A percentile compares a stretch with the other conserved stretches of the same genome.
phyloP scores from a whole-genome alignment of 2,888 invertebrate species.

The Globia sparganii region DNA sequence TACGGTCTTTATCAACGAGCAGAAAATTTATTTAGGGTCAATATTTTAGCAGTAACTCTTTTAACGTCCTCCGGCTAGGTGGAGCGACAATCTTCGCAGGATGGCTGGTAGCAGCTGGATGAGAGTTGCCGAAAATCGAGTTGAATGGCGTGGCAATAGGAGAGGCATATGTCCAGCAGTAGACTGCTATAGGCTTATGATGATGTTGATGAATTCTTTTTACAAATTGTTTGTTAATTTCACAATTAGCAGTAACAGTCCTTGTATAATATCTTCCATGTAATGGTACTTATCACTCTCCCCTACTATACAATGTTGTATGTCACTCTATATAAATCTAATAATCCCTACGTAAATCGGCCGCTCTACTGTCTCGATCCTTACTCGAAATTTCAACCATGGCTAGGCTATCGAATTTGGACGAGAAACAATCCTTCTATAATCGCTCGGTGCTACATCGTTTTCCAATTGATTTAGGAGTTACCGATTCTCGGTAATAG shows the following conservation, averaged over 20 bases:
- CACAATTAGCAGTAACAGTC: neutral
- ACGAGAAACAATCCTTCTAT: conserved; percentile 41
- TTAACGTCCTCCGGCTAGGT: no score
- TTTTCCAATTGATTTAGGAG: conserved; percentile 52
- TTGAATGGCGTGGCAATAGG: no score
- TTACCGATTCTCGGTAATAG: conserved; percentile 26
- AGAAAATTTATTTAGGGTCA: conserved; percentile 10
- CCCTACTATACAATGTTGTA: conserved; percentile 15
- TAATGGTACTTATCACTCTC: neutral
- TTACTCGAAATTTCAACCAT: conserved; percentile 46
- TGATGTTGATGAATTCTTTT: no score
- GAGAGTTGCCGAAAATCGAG: no score
- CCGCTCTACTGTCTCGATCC: neutral
- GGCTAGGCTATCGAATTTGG: conserved; percentile 35
- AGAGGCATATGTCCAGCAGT: no score
- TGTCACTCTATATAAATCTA: conserved; percentile 39
- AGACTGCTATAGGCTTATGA: no score
- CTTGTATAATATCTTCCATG: neutral
- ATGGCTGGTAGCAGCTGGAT: no score
- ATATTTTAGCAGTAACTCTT: conserved; percentile 6
- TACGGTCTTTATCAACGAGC: conserved; percentile 13
- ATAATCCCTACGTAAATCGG: conserved; percentile 48
- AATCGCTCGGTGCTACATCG: conserved; percentile 45
- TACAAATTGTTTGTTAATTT: neutral
- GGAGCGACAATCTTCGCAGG: no score